These are phyloP conservation scores for Prunella fulvescens DNA, from an alignment of 2,113 vertebrate species.

Conservation along the genomic window DNA sequence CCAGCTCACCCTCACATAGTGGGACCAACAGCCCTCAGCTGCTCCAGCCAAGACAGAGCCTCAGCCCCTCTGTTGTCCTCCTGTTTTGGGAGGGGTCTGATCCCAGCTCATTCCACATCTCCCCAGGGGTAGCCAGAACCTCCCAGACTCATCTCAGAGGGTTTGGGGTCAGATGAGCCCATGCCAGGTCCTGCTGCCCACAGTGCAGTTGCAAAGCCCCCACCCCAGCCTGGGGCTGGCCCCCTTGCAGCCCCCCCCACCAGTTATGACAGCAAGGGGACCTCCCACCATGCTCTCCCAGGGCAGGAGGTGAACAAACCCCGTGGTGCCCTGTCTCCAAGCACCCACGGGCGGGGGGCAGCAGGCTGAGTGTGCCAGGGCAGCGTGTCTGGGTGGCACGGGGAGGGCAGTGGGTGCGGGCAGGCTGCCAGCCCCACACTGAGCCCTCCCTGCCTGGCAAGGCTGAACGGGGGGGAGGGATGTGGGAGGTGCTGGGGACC, in stretches of 20 bases:
- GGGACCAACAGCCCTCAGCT: neutral
- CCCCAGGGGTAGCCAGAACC: neutral
- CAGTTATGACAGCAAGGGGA: neutral
- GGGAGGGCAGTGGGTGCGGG: neutral
- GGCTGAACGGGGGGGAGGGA: accelerated
- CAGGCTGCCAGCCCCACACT: neutral
- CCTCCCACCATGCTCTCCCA: neutral
- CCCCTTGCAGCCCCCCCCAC: accelerated
- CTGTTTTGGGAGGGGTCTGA: neutral
- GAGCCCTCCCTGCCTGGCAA: neutral
- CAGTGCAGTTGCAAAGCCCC: neutral
- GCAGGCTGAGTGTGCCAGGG: accelerated
- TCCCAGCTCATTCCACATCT: neutral
- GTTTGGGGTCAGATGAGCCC: neutral
- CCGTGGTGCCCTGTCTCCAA: neutral
- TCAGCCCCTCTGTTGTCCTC: neutral
- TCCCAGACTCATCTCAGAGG: neutral
- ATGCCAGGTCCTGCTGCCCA: neutral
- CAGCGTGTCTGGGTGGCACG: accelerated
- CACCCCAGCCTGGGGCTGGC: neutral
- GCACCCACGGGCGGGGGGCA: neutral
- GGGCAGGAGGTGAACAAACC: neutral
- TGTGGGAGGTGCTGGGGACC: neutral
- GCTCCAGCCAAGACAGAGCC: neutral
- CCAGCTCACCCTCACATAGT: neutral